Conservation (phyloP, 2,888 invertebrate genomes). For the Asteroscopus sphinx region DNA sequence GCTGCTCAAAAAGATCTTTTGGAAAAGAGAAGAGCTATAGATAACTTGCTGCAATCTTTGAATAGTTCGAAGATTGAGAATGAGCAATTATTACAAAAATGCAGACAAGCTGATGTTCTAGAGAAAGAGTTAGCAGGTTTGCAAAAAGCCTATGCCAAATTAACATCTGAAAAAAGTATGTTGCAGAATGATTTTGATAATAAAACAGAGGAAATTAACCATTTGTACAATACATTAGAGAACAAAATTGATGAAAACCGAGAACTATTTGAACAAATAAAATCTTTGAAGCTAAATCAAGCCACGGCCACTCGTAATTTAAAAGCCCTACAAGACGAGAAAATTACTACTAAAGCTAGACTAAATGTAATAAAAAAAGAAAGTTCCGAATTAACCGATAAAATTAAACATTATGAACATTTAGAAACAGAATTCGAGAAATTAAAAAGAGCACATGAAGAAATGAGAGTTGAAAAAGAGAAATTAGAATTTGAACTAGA, state of each 20-base stretch:
- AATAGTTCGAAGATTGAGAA: slow-evolving; percentile 57
- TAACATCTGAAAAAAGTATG: slow-evolving; percentile 63
- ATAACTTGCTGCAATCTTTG: slow-evolving; percentile 49
- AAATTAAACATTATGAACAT: slow-evolving; percentile 67
- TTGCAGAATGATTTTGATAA: slow-evolving; percentile 63
- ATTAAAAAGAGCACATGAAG: slow-evolving; percentile 63
- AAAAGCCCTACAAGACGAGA: slow-evolving; percentile 66
- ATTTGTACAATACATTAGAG: slow-evolving; percentile 67
- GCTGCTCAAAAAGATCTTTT: slow-evolving; percentile 60
- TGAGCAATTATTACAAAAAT: slow-evolving; percentile 55
- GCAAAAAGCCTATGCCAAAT: slow-evolving; percentile 56
- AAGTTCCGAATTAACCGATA: slow-evolving; percentile 67
- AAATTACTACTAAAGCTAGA: slow-evolving; percentile 60
- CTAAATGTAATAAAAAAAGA: slow-evolving; percentile 68
- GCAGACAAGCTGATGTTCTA: slow-evolving; percentile 52
- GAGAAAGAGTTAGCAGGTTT: slow-evolving; percentile 61
- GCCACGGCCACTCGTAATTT: slow-evolving; percentile 58
- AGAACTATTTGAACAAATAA: slow-evolving; percentile 62
- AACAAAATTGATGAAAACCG: slow-evolving; percentile 72
- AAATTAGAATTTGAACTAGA: slow-evolving; percentile 68
- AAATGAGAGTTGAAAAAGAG: slow-evolving; percentile 70
- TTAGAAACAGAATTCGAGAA: slow-evolving; percentile 68
- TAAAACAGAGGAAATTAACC: slow-evolving; percentile 67
- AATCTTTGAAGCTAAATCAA: slow-evolving; percentile 61
- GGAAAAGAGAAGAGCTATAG: slow-evolving; percentile 62